Percentiles rank a stretch among this genome's conserved stretches.
phyloP scores from a whole-genome alignment of 2,888 invertebrate species.

The Malachius bipustulatus region DNA sequence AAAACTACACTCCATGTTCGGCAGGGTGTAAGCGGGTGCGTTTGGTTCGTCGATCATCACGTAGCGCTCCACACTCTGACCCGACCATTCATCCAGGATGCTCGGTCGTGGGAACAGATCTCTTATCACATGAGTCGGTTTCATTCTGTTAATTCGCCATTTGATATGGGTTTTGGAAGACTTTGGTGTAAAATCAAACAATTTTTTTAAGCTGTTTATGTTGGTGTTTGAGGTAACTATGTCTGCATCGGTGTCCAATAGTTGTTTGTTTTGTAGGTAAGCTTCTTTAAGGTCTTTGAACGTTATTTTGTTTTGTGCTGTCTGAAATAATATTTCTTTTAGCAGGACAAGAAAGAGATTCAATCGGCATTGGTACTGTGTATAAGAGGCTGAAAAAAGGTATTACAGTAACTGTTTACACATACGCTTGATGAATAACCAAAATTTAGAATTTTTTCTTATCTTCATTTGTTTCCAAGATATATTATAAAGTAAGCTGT shows the following conservation, averaged over 20 bases:
- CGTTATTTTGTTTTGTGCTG: slow-evolving; percentile 44
- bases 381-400: too few relatives aligned
- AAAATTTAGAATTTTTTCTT: too few relatives aligned
- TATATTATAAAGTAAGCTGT: too few relatives aligned
- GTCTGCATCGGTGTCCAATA: slow-evolving; percentile 52
- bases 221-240: slow-evolving; percentile 39
- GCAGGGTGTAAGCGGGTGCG: slow-evolving; percentile 54
- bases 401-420: too few relatives aligned
- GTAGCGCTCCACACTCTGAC: slow-evolving; percentile 66
- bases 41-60: slow-evolving; percentile 61
- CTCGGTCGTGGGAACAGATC: slow-evolving; percentile 59
- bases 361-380: too few relatives aligned
- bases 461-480: too few relatives aligned
- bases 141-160: slow-evolving; percentile 71
- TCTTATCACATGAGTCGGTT: slow-evolving; percentile 57
- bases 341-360: too few relatives aligned
- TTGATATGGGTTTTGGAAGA: slow-evolving; percentile 28
- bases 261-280: slow-evolving; percentile 45
- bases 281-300: slow-evolving; percentile 44
- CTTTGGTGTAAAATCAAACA: slow-evolving; percentile 20
- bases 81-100: slow-evolving; percentile 51
- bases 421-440: too few relatives aligned
- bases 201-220: slow-evolving; percentile 22
- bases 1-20: slow-evolving; percentile 72
- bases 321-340: slow-evolving; percentile 45